Conservation (phyloP, 1,140 invertebrate species). For the Spodoptera litura region DNA sequence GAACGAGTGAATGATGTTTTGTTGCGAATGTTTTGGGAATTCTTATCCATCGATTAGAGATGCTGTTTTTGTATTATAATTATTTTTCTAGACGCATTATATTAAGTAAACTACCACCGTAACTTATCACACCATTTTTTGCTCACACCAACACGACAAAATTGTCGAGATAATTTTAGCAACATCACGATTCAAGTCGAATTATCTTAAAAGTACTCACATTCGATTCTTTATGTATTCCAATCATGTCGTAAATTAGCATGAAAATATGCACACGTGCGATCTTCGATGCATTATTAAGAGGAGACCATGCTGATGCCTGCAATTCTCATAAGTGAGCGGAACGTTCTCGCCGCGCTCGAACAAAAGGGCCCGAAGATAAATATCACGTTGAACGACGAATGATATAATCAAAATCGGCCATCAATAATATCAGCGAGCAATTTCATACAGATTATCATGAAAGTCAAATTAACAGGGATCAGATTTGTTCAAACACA, state of each 20-base stretch:
- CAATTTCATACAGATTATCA: slow-evolving; percentile 22
- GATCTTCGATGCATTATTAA: slow-evolving; percentile 29
- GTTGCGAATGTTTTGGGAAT: slow-evolving; percentile 45
- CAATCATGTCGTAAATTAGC: slow-evolving; percentile 29
- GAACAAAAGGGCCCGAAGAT: slow-evolving; percentile 23
- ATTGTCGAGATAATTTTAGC: background rate
- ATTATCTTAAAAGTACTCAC: slow-evolving; percentile 25
- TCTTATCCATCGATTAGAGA: slow-evolving; percentile 3
- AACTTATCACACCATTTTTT: background rate
- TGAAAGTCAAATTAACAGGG: slow-evolving; percentile 31
- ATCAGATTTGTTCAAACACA: slow-evolving; percentile 37
- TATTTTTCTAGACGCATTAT: background rate
- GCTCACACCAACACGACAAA: background rate
- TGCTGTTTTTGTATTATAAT: background rate
- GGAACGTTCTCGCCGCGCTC: slow-evolving; percentile 6
- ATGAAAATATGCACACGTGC: slow-evolving; percentile 31
- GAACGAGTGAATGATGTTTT: slow-evolving; percentile 49
- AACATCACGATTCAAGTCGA: background rate
- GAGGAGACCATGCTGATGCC: slow-evolving; percentile 28
- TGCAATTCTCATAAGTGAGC: slow-evolving; percentile 23
- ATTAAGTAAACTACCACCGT: no score
- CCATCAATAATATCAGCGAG: slow-evolving; percentile 28
- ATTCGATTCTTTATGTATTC: slow-evolving; percentile 30
- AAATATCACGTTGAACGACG: slow-evolving; percentile 22
- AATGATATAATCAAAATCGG: slow-evolving; percentile 31